Conservation (phyloP, 2,797 vertebrate genomes). For the Arctocebus calabarensis region DNA sequence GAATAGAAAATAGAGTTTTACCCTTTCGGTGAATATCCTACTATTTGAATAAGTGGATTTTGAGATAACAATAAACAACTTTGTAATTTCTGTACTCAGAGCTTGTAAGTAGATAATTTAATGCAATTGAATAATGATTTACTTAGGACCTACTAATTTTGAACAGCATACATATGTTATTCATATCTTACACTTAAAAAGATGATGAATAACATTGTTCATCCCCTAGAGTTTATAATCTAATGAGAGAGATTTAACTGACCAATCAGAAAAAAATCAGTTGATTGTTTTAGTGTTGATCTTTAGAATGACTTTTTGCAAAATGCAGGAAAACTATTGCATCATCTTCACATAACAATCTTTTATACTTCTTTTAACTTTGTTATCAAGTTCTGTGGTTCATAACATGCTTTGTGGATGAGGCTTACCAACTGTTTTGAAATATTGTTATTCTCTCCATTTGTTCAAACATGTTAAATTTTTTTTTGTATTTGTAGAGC, state of each 20-base stretch:
- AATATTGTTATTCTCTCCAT: constrained; percentile 61
- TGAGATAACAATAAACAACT: background rate
- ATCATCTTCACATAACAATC: background rate
- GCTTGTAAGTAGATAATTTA: background rate
- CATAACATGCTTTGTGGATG: constrained; percentile 66
- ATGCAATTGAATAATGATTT: constrained; percentile 18
- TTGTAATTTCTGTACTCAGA: background rate
- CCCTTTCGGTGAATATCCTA: background rate
- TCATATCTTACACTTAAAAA: background rate
- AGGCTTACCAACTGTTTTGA: constrained; percentile 69
- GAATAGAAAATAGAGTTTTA: background rate
- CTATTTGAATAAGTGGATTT: background rate
- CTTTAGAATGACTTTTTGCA: constrained; percentile 15
- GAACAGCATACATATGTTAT: background rate
- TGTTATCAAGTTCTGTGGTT: constrained; percentile 55
- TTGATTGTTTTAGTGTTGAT: background rate
- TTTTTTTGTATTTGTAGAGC: constrained; percentile 51
- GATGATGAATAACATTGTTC: background rate
- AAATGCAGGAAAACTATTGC: background rate
- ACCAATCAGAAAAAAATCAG: background rate
- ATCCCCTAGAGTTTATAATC: background rate
- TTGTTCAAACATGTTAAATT: constrained; percentile 67
- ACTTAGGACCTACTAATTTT: constrained; percentile 12
- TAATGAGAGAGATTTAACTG: background rate
- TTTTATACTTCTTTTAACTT: constrained; percentile 20